A percentile compares a stretch with the other conserved stretches of the same genome.
Conservation (phyloP, 2,797 vertebrate genomes). For the Sarcoramphus papa region DNA sequence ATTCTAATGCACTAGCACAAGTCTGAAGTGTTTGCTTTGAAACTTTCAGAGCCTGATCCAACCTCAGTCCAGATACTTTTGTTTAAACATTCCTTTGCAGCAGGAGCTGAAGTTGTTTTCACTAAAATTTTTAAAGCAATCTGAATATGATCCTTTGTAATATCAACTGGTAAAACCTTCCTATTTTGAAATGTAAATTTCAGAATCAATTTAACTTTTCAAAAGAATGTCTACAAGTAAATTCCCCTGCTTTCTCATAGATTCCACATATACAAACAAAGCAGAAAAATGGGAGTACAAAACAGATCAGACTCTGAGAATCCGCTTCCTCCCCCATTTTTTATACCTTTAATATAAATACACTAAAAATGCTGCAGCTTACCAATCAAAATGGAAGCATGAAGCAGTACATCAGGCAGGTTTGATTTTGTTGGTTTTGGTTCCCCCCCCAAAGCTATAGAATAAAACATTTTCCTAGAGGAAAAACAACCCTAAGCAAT, state of each 20-base stretch:
- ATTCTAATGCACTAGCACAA: neutral
- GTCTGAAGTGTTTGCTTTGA: neutral
- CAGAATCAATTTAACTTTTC: neutral
- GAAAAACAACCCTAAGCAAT: neutral
- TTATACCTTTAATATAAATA: neutral
- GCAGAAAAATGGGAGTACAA: neutral
- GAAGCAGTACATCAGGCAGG: neutral
- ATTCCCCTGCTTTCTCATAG: neutral
- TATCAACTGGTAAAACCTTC: neutral
- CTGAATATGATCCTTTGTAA: neutral
- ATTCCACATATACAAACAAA: neutral
- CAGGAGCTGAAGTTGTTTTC: constrained; percentile 5
- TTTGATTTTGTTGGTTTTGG: neutral
- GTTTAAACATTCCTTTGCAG: constrained; percentile 42
- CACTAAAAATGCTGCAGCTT: neutral
- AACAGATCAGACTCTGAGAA: neutral
- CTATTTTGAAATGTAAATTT: neutral
- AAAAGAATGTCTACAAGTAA: too few relatives aligned
- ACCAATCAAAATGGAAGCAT: neutral
- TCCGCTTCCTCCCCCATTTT: neutral
- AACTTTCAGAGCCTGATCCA: neutral
- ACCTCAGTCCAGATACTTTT: neutral
- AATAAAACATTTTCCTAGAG: neutral
- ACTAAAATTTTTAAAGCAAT: neutral
- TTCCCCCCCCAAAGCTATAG: neutral